These are phyloP conservation scores for Morpho helenor DNA, from an alignment of 2,888 invertebrate genomes.

Conservation along the genomic window DNA sequence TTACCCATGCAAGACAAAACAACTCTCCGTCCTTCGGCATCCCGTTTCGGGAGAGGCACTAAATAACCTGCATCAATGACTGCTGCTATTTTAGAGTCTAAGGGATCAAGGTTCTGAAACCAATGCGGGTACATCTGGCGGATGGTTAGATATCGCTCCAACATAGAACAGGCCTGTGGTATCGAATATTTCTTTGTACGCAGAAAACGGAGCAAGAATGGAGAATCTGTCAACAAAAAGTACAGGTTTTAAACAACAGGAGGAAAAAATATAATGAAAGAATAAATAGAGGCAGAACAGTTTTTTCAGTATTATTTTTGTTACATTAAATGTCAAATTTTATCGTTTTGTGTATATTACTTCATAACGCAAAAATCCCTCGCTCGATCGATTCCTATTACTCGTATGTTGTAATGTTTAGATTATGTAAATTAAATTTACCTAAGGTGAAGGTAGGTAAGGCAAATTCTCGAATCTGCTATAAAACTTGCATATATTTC, in stretches of 20 bases:
- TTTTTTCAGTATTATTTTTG: no score
- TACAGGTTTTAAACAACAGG: background rate
- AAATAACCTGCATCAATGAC: constrained; percentile 90
- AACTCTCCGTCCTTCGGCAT: constrained; percentile 86
- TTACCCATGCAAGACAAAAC: constrained; percentile 89
- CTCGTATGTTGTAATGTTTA: no score
- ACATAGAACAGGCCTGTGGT: constrained; percentile 90
- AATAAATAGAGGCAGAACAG: no score
- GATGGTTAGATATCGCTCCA: constrained; percentile 92
- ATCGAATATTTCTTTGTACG: constrained; percentile 93
- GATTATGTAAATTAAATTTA: no score
- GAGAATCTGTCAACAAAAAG: constrained; percentile 77
- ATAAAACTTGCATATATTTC: background rate
- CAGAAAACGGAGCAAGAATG: constrained; percentile 90
- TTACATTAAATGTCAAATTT: no score
- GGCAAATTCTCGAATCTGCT: background rate
- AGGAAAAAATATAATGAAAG: background rate
- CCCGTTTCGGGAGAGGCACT: constrained; percentile 86
- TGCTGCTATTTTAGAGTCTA: constrained; percentile 88
- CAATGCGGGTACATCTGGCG: constrained; percentile 91
- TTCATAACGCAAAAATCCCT: no score
- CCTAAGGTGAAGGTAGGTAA: no score
- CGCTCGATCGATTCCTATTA: no score
- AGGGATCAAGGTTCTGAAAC: constrained; percentile 89
- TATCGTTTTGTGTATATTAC: no score